A percentile compares a stretch with the other conserved stretches of the same genome.
Evolutionary conservation across 1,140 invertebrate genomes (phyloP).

Genomic region (Aphaenogaster floridana): DNA sequence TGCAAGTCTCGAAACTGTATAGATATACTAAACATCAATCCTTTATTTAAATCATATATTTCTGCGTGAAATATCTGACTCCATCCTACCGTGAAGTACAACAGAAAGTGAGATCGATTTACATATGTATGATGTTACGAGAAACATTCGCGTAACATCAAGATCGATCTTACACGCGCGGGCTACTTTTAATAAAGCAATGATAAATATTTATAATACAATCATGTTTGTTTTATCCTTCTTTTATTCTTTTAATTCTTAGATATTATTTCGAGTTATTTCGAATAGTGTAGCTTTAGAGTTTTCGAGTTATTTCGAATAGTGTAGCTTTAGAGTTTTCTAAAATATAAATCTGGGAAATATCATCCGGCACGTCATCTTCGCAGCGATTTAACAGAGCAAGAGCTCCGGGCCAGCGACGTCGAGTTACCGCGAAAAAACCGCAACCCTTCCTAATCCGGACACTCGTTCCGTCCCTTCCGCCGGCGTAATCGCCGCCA

Average conservation of each 20-base stretch:
- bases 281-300: background rate
- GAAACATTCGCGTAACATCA: background rate
- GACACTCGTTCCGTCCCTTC: constrained; percentile 61
- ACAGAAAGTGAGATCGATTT: background rate
- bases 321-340: background rate
- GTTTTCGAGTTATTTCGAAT: background rate
- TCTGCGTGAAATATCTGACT: constrained; percentile 17
- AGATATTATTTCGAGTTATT: constrained; percentile 9
- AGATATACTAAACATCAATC: constrained; percentile 16
- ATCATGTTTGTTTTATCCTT: too few relatives aligned
- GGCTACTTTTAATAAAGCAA: background rate
- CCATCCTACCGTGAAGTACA: background rate
- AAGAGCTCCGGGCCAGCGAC: constrained; percentile 30
- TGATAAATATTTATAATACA: background rate
- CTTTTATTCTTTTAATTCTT: background rate
- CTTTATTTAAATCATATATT: background rate
- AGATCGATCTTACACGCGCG: background rate
- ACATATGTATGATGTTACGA: background rate
- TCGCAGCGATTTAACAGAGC: constrained; percentile 29
- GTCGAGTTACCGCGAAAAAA: constrained; percentile 60
- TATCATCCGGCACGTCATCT: constrained; percentile 33
- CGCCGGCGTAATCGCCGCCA: constrained; percentile 70
- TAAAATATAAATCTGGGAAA: constrained; percentile 31
- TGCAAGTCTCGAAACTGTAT: background rate
- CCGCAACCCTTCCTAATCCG: constrained; percentile 68